phyloP scores from a whole-genome alignment of 2,113 vertebrate genomes.

The Anhinga rufa region DNA sequence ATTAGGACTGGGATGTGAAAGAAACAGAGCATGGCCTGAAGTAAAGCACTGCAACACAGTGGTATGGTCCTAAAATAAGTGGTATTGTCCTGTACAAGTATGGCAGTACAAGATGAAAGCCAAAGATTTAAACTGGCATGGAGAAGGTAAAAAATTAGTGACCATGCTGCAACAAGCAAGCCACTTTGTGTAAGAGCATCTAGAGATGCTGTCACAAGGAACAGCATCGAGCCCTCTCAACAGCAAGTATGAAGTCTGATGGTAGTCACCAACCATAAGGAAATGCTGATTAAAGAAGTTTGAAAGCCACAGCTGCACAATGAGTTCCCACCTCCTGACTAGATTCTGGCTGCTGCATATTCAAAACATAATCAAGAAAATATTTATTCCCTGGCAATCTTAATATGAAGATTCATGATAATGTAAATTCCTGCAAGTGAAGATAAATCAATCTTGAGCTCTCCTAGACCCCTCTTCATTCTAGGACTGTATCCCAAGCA shows the following conservation, averaged over 20 bases:
- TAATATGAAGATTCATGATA: background rate
- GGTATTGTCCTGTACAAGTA: background rate
- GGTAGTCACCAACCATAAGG: background rate
- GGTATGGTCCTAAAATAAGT: background rate
- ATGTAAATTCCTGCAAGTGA: background rate
- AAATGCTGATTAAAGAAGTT: background rate
- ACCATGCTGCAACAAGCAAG: background rate
- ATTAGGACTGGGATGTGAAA: background rate
- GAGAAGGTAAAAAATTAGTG: background rate
- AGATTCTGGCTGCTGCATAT: background rate
- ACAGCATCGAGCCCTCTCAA: background rate
- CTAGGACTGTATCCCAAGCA: background rate
- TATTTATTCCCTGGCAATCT: background rate
- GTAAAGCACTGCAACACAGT: background rate
- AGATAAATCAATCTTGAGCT: background rate
- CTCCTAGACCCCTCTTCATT: background rate
- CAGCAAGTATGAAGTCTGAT: background rate
- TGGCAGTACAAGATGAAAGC: background rate
- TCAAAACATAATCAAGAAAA: background rate
- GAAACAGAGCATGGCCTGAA: background rate
- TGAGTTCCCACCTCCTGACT: background rate
- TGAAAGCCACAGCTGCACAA: background rate
- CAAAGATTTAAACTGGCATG: background rate
- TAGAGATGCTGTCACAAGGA: background rate
- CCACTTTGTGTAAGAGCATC: background rate